Evolutionary conservation across 2,888 invertebrate genomes (phyloP).

Genomic region (Xestobium rufovillosum): DNA sequence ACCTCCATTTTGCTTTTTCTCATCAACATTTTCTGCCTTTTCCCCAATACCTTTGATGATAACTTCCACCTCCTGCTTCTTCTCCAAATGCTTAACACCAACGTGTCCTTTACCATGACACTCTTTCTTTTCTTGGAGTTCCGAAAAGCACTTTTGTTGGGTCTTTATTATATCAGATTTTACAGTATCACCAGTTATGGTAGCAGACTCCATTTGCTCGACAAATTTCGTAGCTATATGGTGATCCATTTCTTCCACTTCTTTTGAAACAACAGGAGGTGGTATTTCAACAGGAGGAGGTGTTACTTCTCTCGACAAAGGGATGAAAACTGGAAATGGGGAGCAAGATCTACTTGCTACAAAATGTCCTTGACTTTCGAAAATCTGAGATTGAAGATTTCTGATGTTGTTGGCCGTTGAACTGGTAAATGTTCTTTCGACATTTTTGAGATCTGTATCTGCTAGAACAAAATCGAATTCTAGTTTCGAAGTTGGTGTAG

Average conservation of each 20-base stretch:
- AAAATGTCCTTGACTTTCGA: constrained; percentile 41
- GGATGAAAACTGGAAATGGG: constrained; percentile 35
- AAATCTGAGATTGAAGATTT: constrained; percentile 37
- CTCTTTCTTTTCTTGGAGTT: constrained; percentile 33
- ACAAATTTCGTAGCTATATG: constrained; percentile 23
- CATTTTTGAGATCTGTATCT: constrained; percentile 28
- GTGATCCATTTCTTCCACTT: constrained; percentile 12
- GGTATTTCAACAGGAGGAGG: constrained; percentile 7
- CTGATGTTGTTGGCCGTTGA: constrained; percentile 25
- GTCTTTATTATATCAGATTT: constrained; percentile 30
- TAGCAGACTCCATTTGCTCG: constrained; percentile 30
- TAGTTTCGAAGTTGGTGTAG: constrained; percentile 25
- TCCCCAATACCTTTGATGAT: constrained; percentile 28
- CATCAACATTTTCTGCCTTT: constrained; percentile 18
- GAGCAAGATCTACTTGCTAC: constrained; percentile 36
- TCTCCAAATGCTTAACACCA: constrained; percentile 9
- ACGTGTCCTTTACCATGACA: constrained; percentile 3
- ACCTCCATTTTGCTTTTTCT: constrained; percentile 6
- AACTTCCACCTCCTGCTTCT: constrained; percentile 22
- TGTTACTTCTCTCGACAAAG: constrained; percentile 20
- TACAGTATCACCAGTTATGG: constrained; percentile 28
- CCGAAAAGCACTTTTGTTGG: constrained; percentile 35
- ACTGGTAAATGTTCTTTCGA: constrained; percentile 29
- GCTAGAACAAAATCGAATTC: constrained; percentile 35
- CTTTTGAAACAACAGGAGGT: constrained; percentile 10